Evolutionary conservation across 2,888 invertebrate genomes (phyloP).

Genomic region (Euproctis similis): DNA sequence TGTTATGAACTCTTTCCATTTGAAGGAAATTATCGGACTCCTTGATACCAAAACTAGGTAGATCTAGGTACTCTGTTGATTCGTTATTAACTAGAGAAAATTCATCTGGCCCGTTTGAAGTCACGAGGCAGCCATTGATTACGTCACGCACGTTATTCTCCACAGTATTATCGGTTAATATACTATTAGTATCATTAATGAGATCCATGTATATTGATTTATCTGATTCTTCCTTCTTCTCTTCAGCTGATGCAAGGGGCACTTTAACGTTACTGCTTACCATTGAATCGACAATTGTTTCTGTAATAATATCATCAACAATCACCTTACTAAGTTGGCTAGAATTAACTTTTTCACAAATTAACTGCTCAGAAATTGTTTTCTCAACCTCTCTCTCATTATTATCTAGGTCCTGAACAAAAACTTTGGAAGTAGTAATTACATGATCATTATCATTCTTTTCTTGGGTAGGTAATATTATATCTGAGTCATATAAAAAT

Average conservation of each 20-base stretch:
- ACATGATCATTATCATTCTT: neutral
- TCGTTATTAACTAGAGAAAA: slow-evolving; percentile 39
- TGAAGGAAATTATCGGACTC: slow-evolving; percentile 47
- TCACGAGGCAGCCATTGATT: slow-evolving; percentile 32
- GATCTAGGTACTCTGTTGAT: slow-evolving; percentile 62
- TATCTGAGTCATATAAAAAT: neutral
- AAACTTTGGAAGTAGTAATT: no score
- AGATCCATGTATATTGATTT: slow-evolving; percentile 58
- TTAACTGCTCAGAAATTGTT: no score
- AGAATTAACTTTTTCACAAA: no score
- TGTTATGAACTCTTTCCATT: slow-evolving; percentile 41
- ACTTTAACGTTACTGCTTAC: no score
- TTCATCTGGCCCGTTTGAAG: slow-evolving; percentile 20
- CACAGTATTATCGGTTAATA: slow-evolving; percentile 32
- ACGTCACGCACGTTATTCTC: slow-evolving; percentile 24
- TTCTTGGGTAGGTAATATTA: neutral
- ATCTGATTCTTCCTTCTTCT: slow-evolving; percentile 21
- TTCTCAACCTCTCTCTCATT: no score
- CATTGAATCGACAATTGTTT: no score
- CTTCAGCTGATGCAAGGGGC: slow-evolving; percentile 33
- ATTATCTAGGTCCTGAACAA: no score
- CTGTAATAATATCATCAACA: no score
- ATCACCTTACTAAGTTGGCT: no score
- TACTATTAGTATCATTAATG: slow-evolving; percentile 44
- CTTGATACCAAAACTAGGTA: slow-evolving; percentile 45